These are phyloP conservation scores for Myiozetetes cayanensis DNA, from an alignment of 2,113 vertebrate species.

Conservation along the genomic window DNA sequence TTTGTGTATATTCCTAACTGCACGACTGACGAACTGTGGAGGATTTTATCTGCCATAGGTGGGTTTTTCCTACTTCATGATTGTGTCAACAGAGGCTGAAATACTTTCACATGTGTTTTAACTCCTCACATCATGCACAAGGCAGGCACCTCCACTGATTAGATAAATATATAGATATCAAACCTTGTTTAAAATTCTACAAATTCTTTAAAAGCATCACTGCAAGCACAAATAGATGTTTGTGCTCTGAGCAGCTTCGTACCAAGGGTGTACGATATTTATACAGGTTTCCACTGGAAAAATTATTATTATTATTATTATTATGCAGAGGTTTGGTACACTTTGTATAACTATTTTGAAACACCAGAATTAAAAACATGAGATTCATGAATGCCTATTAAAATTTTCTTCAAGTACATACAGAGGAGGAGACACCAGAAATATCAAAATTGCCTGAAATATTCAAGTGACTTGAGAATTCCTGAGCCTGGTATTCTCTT, in stretches of 20 bases:
- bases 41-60: not conserved
- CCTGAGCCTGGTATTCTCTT: not conserved
- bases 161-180: not conserved
- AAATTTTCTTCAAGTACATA: not conserved
- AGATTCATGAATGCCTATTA: not conserved
- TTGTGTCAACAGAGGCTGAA: not conserved
- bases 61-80: not conserved
- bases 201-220: not conserved
- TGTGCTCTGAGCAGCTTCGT: not conserved
- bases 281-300: not conserved
- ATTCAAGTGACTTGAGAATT: not conserved
- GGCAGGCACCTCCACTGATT: not conserved
- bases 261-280: not conserved
- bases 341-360: not conserved
- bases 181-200: not conserved
- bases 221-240: not conserved
- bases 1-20: not conserved
- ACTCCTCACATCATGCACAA: not conserved
- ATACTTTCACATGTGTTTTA: not conserved
- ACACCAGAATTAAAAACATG: not conserved
- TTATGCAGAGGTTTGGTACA: not conserved
- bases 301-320: no score
- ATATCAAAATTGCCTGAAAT: not conserved
- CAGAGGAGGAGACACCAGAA: not conserved
- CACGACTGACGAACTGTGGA: not conserved